Percentiles rank a stretch among this genome's conserved stretches.
phyloP scores from a whole-genome alignment of 2,888 invertebrate genomes.

The Dynastes tityus region DNA sequence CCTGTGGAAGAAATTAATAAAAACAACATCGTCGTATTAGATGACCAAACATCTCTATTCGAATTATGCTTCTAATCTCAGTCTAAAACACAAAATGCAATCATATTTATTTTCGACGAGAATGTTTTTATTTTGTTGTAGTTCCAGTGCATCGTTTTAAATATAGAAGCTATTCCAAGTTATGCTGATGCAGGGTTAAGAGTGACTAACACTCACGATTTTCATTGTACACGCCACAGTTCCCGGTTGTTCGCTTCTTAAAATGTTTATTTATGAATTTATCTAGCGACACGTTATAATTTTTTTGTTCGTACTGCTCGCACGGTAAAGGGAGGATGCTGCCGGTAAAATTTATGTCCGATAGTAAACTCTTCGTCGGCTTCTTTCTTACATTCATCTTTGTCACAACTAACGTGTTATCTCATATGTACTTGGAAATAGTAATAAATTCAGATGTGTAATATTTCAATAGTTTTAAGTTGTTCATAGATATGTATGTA shows the following conservation, averaged over 20 bases:
- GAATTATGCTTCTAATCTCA: conserved; percentile 17
- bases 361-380: conserved; percentile 32
- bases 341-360: conserved; percentile 1
- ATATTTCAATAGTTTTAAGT: conserved; percentile 5
- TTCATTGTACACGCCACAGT: conserved; percentile 28
- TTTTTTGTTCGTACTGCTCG: not conserved
- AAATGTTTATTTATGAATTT: conserved; percentile 45
- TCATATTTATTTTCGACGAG: conserved; percentile 40
- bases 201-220: conserved; percentile 38
- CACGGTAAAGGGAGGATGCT: conserved; percentile 16
- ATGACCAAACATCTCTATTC: conserved; percentile 3
- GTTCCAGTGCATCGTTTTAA: conserved; percentile 47
- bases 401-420: conserved; percentile 18
- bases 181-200: conserved; percentile 47
- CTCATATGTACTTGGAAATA: not conserved
- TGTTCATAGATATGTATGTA: not conserved
- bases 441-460: not conserved
- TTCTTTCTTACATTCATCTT: conserved; percentile 30
- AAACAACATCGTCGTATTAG: not conserved
- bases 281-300: conserved; percentile 22
- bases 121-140: conserved; percentile 48
- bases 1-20: not conserved
- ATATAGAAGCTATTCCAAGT: conserved; percentile 49
- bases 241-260: conserved; percentile 7
- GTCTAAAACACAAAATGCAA: conserved; percentile 35